Evolutionary conservation across 2,888 invertebrate genomes (phyloP).

Genomic region (Polyommatus iphigenia): DNA sequence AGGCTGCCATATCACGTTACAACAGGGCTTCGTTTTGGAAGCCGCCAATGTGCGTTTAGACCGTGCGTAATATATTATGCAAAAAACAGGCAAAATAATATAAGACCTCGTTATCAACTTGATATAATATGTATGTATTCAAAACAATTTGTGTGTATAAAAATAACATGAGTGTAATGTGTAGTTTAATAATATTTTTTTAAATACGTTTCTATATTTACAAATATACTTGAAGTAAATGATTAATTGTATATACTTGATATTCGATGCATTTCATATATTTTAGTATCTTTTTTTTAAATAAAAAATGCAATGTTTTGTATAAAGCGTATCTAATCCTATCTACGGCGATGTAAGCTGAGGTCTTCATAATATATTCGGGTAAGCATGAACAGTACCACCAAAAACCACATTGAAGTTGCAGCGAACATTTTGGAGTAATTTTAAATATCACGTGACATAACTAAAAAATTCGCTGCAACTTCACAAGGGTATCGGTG

Average conservation of each 20-base stretch:
- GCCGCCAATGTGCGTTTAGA: conserved; percentile 59
- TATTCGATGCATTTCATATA: neutral
- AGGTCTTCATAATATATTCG: conserved; percentile 11
- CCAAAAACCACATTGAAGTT: neutral
- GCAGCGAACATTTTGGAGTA: neutral
- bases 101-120: conserved; percentile 39
- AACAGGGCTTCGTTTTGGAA: conserved; percentile 41
- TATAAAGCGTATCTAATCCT: neutral
- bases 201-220: too few relatives aligned
- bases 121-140: conserved; percentile 33
- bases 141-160: neutral
- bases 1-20: conserved; percentile 51
- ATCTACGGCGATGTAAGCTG: conserved; percentile 9
- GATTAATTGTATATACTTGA: neutral
- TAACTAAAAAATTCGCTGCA: conserved; percentile 27
- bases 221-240: neutral
- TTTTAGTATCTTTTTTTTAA: neutral
- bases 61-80: conserved; percentile 60
- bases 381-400: neutral
- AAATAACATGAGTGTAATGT: neutral
- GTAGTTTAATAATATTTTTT: neutral
- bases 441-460: neutral
- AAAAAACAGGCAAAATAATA: conserved; percentile 42
- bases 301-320: neutral
- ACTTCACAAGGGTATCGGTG: conserved; percentile 36